These are phyloP conservation scores for Calameuta pallipes DNA, from an alignment of 2,888 invertebrate genomes.

Conservation along the genomic window DNA sequence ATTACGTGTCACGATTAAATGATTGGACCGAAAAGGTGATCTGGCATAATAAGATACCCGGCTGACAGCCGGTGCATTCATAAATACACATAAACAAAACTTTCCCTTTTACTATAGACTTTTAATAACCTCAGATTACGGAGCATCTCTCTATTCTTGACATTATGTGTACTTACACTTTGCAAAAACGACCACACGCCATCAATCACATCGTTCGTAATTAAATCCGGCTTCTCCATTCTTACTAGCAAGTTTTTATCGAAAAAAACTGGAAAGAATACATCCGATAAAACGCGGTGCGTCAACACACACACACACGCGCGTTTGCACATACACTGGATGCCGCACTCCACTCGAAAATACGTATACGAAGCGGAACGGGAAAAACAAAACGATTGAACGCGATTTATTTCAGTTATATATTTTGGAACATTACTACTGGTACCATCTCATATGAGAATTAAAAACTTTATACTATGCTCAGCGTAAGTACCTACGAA, in stretches of 20 bases:
- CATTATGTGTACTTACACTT: constrained; percentile 74
- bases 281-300: not conserved
- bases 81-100: not conserved
- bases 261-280: constrained; percentile 2
- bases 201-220: constrained; percentile 79
- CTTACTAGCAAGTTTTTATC: constrained; percentile 19
- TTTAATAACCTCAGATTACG: not conserved
- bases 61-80: not conserved
- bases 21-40: not conserved
- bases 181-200: constrained; percentile 82
- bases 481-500: not conserved
- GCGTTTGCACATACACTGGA: not conserved
- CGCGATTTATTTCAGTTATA: not conserved
- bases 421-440: not conserved
- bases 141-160: not conserved
- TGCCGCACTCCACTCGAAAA: not conserved
- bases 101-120: not conserved
- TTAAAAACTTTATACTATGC: not conserved
- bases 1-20: not conserved
- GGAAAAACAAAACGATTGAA: not conserved
- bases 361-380: not conserved
- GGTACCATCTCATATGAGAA: not conserved
- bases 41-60: not conserved
- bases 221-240: constrained; percentile 73
- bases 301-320: not conserved